These are phyloP conservation scores for Pseudocheirus occidentalis DNA, from an alignment of 2,797 vertebrate species.

Conservation along the genomic window DNA sequence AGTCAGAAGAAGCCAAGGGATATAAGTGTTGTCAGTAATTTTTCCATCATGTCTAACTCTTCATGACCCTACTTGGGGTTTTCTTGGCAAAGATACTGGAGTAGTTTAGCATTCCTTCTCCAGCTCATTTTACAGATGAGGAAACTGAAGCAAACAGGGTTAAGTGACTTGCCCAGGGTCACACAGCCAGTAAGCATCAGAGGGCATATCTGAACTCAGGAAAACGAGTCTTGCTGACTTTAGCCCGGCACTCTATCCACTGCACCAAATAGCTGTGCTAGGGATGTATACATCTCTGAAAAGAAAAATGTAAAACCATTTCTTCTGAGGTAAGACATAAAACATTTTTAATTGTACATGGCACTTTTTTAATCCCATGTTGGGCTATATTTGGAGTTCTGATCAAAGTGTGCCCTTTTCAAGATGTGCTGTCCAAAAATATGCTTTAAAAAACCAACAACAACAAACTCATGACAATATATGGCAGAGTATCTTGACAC, in stretches of 20 bases:
- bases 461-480: background rate
- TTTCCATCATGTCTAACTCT: background rate
- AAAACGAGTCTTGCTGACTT: background rate
- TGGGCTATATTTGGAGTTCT: background rate
- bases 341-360: background rate
- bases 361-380: background rate
- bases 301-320: constrained; percentile 9
- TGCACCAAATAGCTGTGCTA: too few species aligned
- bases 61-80: background rate
- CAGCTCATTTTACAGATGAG: background rate
- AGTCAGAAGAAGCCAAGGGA: background rate
- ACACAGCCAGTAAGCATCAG: background rate
- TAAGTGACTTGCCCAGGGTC: background rate
- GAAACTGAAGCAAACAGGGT: background rate
- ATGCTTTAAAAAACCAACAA: background rate
- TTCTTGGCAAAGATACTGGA: background rate
- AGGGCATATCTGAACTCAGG: background rate
- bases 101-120: background rate
- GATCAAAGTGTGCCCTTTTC: background rate
- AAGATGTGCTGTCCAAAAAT: background rate
- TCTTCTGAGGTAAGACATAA: constrained; percentile 28
- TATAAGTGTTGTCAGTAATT: background rate
- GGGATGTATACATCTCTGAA: background rate
- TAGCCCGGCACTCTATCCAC: background rate
- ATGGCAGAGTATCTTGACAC: background rate